phyloP scores from a whole-genome alignment of 2,113 vertebrate species.

The Cichladusa arquata region DNA sequence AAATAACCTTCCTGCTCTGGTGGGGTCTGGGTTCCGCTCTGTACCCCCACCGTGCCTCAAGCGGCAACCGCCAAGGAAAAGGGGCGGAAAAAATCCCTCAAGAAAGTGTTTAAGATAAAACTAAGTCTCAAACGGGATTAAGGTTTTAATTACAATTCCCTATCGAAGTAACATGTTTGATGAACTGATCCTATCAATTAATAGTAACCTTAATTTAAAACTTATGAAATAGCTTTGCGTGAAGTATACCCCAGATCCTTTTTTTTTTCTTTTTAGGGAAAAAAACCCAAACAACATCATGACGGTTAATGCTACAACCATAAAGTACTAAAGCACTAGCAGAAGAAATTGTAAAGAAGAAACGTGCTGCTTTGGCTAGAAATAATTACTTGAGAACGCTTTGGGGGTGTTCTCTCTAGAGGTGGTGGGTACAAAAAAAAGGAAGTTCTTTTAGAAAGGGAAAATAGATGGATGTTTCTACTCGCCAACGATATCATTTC shows the following conservation, averaged over 20 bases:
- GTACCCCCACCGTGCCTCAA: background rate
- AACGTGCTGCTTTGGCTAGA: background rate
- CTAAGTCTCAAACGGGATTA: conserved; percentile 70
- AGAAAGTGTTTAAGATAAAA: conserved; percentile 60
- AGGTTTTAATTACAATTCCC: conserved; percentile 77
- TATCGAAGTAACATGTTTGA: conserved; percentile 71
- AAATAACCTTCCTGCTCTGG: conserved; percentile 48
- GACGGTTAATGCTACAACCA: background rate
- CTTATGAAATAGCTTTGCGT: conserved; percentile 48
- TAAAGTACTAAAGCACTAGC: background rate
- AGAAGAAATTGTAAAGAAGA: background rate
- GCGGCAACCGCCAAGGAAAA: background rate
- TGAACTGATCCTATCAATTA: conserved; percentile 75
- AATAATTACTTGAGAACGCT: background rate
- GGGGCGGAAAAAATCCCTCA: background rate
- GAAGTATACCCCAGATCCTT: background rate
- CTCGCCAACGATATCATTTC: conserved; percentile 12
- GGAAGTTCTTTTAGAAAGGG: conserved; percentile 15
- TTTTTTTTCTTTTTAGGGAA: background rate
- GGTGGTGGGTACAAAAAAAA: background rate
- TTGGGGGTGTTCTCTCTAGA: background rate
- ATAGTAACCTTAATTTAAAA: conserved; percentile 71
- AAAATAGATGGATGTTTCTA: conserved; percentile 41
- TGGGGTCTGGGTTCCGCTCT: conserved; percentile 30
- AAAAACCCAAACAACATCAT: too few species aligned